These are phyloP conservation scores for Zosterops japonicus DNA, from an alignment of 2,113 vertebrate genomes.

Conservation along the genomic window DNA sequence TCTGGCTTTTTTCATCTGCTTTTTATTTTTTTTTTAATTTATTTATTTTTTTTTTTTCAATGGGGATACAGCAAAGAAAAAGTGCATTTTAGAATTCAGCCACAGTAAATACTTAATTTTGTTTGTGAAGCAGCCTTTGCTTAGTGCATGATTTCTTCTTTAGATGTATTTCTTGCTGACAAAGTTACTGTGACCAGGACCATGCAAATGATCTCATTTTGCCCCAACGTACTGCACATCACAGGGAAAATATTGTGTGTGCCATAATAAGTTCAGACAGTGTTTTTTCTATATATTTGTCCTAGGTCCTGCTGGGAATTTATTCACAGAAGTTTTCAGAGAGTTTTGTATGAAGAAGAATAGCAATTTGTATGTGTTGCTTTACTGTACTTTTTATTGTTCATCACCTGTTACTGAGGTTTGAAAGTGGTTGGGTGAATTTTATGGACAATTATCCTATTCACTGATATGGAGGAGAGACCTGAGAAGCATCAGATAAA, in stretches of 20 bases:
- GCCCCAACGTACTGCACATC: not conserved
- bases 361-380: rapidly evolving
- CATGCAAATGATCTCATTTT: not conserved
- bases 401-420: not conserved
- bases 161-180: not conserved
- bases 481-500: not conserved
- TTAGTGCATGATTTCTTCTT: not conserved
- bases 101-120: not conserved
- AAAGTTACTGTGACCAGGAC: not conserved
- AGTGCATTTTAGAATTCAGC: not conserved
- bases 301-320: not conserved
- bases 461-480: not conserved
- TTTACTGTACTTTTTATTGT: not conserved
- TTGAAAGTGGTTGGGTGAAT: not conserved
- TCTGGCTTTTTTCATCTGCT: not conserved
- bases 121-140: not conserved
- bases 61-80: not conserved
- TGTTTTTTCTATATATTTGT: not conserved
- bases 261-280: not conserved
- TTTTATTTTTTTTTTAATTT: too few relatives aligned
- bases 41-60: not conserved
- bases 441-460: not conserved
- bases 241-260: not conserved
- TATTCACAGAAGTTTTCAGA: not conserved
- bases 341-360: not conserved